Evolutionary conservation across 2,113 vertebrate genomes (phyloP), one percentile per base, ranked within the genome.

Genomic region (Pomatorhinus ruficollis): DNA sequence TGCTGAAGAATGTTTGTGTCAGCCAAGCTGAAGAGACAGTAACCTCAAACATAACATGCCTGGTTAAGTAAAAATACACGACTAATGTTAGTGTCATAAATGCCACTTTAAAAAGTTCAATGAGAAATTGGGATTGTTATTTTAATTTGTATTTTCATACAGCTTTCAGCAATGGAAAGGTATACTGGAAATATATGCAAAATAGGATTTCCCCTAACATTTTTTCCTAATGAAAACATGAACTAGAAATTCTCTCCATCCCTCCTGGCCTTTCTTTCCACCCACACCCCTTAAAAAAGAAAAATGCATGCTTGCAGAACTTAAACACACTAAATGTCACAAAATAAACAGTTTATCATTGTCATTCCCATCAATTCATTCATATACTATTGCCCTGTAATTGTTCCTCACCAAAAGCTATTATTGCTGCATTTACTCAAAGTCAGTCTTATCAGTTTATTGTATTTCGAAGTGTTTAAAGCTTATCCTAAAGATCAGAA

Each of bases 401-500:
- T 44, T 45, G 39, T 63, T 96, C 66, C 11, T 93, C 68, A 74
- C 64, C 72, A 96, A 78, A 92, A 83, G 52, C 83, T 89, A 37
- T 64, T 64, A 92, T n/a, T 59, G 47, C 19, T 88, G 63, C 2
- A 0, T 91, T 88, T 80, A 92, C 40, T 89, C 68, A 44, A 77
- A 83, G 57, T 54, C 64, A 72, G 53, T 37, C 44, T 93, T 69
- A 88, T 12, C 85, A 66, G 70, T 85, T 75, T 90, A 66, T 89
- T 85, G 33, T 78, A 83, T 71, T 89, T 91, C 52, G 60, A 63
- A 86, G 75, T 91, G 80, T 88, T 90, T 57, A 83, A 82, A 96
- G 27, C 60, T 83, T 91, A 97, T 87, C 70, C 74, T 53, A 33
- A 85, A 95, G 53, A 95, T 93, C 54, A 92, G 84, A 76, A 90